Evolutionary conservation across 2,113 vertebrate species (phyloP), one percentile per base, ranked within the genome.

Genomic region (Neodon shergylaensis): DNA sequence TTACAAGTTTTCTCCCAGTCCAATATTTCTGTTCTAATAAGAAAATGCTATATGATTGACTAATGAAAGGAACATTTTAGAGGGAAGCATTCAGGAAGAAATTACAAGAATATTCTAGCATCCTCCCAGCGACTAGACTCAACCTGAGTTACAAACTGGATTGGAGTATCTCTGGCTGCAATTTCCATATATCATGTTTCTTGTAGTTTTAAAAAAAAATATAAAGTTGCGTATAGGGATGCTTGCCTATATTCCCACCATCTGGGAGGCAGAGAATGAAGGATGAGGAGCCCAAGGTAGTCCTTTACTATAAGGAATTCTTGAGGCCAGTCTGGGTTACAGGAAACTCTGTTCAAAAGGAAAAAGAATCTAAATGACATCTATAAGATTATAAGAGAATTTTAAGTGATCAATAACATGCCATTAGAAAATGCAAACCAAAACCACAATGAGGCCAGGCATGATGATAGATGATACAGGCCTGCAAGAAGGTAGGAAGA

Each of bases 41-140:
- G 58, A 94, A 94, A 92, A 90, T 44, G 26, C 58, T 90, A 33
- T 3, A 78, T 61, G 68, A 72, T 12, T 87, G 66, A 74, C 11
- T 54, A 95, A 66, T 19, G 39, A 63, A 95, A 87, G 72, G 49
- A 63, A 79, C 42, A 95, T 63, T 93, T 88, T 47, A 88, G 70
- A 94, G 58, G 70, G 39, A 7, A 73, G 39, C 9, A 49, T 66
- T 88, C 61, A 36, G 86, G 76, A 24, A 92, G 44, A 22, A 92
- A 65, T 44, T 73, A 13, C 52, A 58, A 3, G 12, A 54, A 31
- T 42, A 88, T 16, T 96, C 52, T 2, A 42, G 83, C 90, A 78
- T 49, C 72, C 54, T 49, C n/a, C 24, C 33, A 88, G 63, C 72
- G 28, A 83, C 52, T 13, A 85, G 65, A 91, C 11, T 78, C 28